Base-by-base conservation (phyloP, 1,140 invertebrate species). In the Harpegnathos saltator region DNA sequence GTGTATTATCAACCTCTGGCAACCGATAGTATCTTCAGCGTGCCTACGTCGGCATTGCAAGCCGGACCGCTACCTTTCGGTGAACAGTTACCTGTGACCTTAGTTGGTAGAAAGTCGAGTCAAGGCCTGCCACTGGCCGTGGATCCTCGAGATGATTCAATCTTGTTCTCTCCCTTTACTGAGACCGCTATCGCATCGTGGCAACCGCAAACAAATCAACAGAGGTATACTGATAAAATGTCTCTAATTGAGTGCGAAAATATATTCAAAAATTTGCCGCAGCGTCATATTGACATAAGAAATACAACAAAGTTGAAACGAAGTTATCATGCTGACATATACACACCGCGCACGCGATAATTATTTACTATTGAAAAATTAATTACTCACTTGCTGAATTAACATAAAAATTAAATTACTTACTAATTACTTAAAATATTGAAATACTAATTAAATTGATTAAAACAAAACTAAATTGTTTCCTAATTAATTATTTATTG, bases 1-100 rank as follows among this genome's bases (percentile, higher is more conserved):
- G 84, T 98, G 0, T 98, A 97, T 91, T 98, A 96, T 93, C 97
- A 98, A 91, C 97, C 97, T 0, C 92, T 98, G 75, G 97, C 97
- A n/a, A 97, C 97, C 5, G 96, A 97, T 92, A 95, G 97, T 89
- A 91, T 98, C 1, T 98, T 97, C 92, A 97, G 96, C 62, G 95
- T 98, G 5, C 95, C 97, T 11, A 97, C 97, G 0, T 95, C 96
- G 2, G 96, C 95, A 0, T 92, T 98, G 22, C 95, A 96, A 15
- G 95, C 96, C 0, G 97, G 97, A 14, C 97, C 97, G 0, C 95
- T 95, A 3, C 94, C 95, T 1, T 95, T 96, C 81, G 96, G 95
- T n/a, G 94, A 96, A 80, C 95, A 96, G 82, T 90, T 98, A 58
- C 97, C 97, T 0, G 96, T 97, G 0, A 95, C 95, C 52, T 92